Base-by-base conservation (phyloP, 2,888 invertebrate genomes). In the Lepidonotus clava region DNA sequence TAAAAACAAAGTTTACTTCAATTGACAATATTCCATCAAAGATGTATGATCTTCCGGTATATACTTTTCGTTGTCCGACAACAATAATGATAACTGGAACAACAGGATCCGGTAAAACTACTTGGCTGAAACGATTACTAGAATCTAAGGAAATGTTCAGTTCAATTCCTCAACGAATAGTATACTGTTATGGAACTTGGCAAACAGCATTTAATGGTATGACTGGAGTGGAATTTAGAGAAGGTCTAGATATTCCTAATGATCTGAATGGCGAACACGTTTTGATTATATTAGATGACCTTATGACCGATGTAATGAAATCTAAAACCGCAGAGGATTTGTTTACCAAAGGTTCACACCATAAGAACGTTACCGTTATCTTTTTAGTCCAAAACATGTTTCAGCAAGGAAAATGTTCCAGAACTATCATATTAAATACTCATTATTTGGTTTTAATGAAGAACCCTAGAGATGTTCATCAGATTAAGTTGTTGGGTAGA, bases 291-390 rank as follows among this genome's bases (percentile, higher is more conserved):
- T n/a, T 76, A 24, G 85, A 77, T 77, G 85, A 84, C 36, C 71
- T 84, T 18, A 84, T 84, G 85, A 51, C 14, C 2, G 85, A 61
- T 11, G 85, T 76, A 36, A 40, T 40, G 18, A 32, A 56, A 32
- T 46, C 77, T 11, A 5, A 24, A 40, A 4, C n/a, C 21, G 77
- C 41, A 6, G 84, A 76, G 40, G 18, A 83, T 36, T 36, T 84
- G 85, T 84, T 84, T 84, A 84, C 83, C 14, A 36, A 40, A 41
- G 46, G 41, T 4, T 67, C 80, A n/a, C 86, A 80, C 34, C 86
- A 86, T 36, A n/a, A 41, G 5, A 24, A 86, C 4, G 24, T 67
- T 4, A 76, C 46, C 1, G 77, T 86, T n/a, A 80, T 86, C 4
- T 76, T 46, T 76, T 1, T 86, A 14, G 2, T 53, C 1, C 86